Evolutionary conservation across 2,797 vertebrate genomes (phyloP), one percentile per base, ranked within the genome.

Genomic region (Novumbra hubbsi): DNA sequence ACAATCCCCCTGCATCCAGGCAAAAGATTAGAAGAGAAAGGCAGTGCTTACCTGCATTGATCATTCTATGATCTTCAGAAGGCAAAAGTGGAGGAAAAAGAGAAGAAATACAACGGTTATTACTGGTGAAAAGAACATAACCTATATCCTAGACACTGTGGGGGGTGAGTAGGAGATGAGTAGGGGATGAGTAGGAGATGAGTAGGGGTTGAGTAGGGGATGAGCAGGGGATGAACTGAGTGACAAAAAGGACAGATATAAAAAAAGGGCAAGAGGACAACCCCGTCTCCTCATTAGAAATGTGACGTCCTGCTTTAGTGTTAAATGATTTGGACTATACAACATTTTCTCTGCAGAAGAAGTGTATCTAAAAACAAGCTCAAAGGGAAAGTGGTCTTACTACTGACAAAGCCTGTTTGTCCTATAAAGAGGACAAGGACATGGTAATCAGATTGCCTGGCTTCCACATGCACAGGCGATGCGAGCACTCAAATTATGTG

Each of bases 1-100:
- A 8, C 32, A 34, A 34, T 34, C 32, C 16, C 15, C 14, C 28
- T 32, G 41, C 41, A 8, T 30, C 14, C 28, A 70, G 70, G 24
- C 30, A 71, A 78, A 67, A 73, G 52, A 45, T 62, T 50, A 41
- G 30, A 21, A 28, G 9, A 28, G 32, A 78, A 79, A 78, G 73
- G 55, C 68, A 48, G 52, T 16, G 48, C 93, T 93, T 93, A 94
- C 94, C 94, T 92, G 93, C 92, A 80, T 80, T 73, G 63, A 91
- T 86, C 84, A 90, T 93, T 89, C 86, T 94, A 89, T 92, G 91
- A 79, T 89, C 93, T 94, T 93, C 86, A 52, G 88, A 50, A 85
- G 72, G 90, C 50, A 78, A 81, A 70, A 24, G 57, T 75, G 9
- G 63, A 68, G 69, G 15, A 9, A 3, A 19, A 28, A 24, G 34